Evolutionary conservation across 2,888 invertebrate genomes (phyloP), one percentile per base, ranked within the genome.

Genomic region (Gortyna flavago): DNA sequence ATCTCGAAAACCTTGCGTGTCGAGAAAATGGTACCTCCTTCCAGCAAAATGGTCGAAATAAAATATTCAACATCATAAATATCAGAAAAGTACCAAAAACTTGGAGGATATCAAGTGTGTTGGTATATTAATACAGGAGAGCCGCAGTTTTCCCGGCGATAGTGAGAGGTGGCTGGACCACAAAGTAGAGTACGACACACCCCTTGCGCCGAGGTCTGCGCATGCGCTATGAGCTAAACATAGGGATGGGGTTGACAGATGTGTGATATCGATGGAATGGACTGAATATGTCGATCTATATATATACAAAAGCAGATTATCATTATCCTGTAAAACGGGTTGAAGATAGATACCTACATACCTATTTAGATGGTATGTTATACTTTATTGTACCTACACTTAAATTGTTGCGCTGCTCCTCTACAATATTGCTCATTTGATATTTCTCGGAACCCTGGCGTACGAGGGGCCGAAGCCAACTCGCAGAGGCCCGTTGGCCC

Each of bases 101-200:
- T n/a, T 67, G 35, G 13, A 13, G 25, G 4, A 69, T 70, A 77
- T 72, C 66, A 83, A 66, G 44, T 86, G 57, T 66, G 65, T 82
- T 82, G 65, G 82, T 77, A 68, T 76, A 82, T 82, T 66, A 38
- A 76, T 76, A 44, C 51, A 5, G 18, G 65, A 68, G 62, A 38
- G 41, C 35, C 59, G 29, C 64, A 41, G 65, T 62, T 51, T 84
- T 75, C 87, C 85, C 41, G 70, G 73, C 44, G 16, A 72, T 83
- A 70, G 84, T 72, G 79, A 72, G 77, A 71, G 67, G 75, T 57
- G 69, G 77, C 81, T 81, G 70, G 77, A 73, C 75, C 77, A 66
- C 87, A 73, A 67, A 65, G 61, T 73, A 84, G 48, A 74, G 61
- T 65, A 64, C 64, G 85, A 77, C 85, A 87, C 89, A 79, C 89